Percentiles rank a stretch among this genome's conserved stretches.
Evolutionary conservation across 2,797 vertebrate genomes (phyloP).

Genomic region (Microhierax caerulescens): DNA sequence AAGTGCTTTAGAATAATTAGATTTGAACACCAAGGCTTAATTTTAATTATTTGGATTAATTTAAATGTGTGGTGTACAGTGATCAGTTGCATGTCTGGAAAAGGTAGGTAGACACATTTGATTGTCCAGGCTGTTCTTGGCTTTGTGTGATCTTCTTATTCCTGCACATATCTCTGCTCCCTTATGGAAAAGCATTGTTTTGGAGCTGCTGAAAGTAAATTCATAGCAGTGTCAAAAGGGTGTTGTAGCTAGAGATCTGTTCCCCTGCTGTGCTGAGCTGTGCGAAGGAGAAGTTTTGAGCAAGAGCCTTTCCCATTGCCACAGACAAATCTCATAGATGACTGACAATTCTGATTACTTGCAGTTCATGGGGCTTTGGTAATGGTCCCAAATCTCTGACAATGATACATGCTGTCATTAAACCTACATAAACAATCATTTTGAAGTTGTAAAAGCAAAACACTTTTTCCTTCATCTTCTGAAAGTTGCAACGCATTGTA

Average conservation of each 20-base stretch:
- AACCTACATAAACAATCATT: background rate
- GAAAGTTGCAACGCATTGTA: background rate
- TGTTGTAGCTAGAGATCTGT: background rate
- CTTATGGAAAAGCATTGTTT: background rate
- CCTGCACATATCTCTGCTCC: background rate
- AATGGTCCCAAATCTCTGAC: background rate
- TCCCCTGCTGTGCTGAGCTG: background rate
- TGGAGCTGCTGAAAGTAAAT: background rate
- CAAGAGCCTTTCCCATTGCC: background rate
- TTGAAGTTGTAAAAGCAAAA: background rate
- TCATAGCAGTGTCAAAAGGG: background rate
- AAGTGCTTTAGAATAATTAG: background rate
- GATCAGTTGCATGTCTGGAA: background rate
- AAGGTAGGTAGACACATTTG: background rate
- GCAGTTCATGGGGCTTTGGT: background rate
- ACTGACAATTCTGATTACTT: background rate
- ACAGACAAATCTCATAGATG: background rate
- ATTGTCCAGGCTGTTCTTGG: background rate
- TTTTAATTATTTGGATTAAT: background rate
- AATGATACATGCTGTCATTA: background rate
- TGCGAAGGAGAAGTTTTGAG: background rate
- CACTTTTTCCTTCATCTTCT: background rate
- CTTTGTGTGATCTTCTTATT: background rate
- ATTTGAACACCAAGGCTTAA: background rate
- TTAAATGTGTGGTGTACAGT: background rate